phyloP scores from a whole-genome alignment of 2,888 invertebrate genomes.

The Eledona agricola region DNA sequence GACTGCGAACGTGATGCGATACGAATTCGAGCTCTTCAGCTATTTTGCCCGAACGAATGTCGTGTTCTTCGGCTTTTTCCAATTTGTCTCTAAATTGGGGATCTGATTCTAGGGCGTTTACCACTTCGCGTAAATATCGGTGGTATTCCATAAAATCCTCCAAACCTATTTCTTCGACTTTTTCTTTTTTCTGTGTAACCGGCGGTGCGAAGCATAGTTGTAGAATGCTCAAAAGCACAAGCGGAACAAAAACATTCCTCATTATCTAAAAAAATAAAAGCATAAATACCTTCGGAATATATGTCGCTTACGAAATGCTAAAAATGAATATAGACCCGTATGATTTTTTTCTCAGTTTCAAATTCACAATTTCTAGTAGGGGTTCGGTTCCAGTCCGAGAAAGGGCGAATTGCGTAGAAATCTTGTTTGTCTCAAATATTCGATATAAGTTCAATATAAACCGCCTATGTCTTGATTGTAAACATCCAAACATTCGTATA shows the following conservation, averaged over 20 bases:
- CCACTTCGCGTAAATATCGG: slow-evolving; percentile 88
- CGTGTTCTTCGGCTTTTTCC: slow-evolving; percentile 81
- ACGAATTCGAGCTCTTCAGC: slow-evolving; percentile 91
- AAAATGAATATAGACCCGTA: no score
- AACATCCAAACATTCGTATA: no score
- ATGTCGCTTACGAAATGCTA: no score
- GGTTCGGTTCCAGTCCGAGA: no score
- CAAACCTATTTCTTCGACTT: slow-evolving; percentile 50
- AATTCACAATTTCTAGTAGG: no score
- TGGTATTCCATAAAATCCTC: slow-evolving; percentile 80
- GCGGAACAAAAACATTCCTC: background rate
- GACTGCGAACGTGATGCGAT: slow-evolving; percentile 84
- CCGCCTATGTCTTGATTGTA: no score
- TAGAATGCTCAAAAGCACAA: slow-evolving; percentile 35
- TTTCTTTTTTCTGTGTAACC: slow-evolving; percentile 57
- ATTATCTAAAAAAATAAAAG: slow-evolving; percentile 22
- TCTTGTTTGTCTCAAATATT: no score
- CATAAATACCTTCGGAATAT: no score
- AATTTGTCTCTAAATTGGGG: slow-evolving; percentile 82
- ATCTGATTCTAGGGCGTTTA: slow-evolving; percentile 89
- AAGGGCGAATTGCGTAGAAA: no score
- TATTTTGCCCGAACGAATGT: slow-evolving; percentile 89
- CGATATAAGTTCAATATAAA: no score
- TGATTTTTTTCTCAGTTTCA: no score
- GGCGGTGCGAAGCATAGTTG: slow-evolving; percentile 63